Evolutionary conservation across 2,113 vertebrate species (phyloP).

Genomic region (Gobio gobio): DNA sequence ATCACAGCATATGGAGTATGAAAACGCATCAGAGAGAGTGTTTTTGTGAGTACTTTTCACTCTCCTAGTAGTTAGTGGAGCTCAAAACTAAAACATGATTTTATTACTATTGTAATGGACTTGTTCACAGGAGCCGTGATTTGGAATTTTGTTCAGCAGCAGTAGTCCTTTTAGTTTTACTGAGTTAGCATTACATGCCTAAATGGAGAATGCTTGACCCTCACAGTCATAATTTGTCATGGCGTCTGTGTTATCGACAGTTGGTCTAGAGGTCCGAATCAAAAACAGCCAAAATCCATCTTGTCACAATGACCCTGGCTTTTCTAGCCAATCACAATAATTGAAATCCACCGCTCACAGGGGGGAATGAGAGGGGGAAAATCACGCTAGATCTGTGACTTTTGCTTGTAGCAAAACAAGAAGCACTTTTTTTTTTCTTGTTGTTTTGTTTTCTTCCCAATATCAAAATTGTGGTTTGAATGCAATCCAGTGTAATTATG

Average conservation of each 20-base stretch:
- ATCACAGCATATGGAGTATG: slow-evolving; percentile 27
- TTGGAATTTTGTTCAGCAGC: background rate
- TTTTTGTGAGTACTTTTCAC: background rate
- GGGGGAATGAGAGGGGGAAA: background rate
- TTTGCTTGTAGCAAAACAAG: background rate
- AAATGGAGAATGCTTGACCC: slow-evolving; percentile 59
- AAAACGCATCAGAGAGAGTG: background rate
- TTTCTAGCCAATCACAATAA: slow-evolving; percentile 10
- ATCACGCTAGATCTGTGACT: background rate
- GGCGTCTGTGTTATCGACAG: slow-evolving; percentile 4
- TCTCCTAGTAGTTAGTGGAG: background rate
- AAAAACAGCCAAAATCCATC: slow-evolving; percentile 7
- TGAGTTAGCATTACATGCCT: slow-evolving; percentile 37
- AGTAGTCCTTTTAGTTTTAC: slow-evolving; percentile 24
- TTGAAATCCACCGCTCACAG: background rate
- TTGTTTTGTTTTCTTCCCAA: background rate
- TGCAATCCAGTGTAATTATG: background rate
- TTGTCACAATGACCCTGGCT: background rate
- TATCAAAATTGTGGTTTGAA: background rate
- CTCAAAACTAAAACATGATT: slow-evolving; percentile 2
- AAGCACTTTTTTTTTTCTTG: background rate
- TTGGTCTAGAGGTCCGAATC: background rate
- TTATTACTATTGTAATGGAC: slow-evolving; percentile 9
- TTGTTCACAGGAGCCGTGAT: background rate
- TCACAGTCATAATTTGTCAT: slow-evolving; percentile 59